Conservation (phyloP, 2,797 vertebrate species). For the Hippocampus kuda region DNA sequence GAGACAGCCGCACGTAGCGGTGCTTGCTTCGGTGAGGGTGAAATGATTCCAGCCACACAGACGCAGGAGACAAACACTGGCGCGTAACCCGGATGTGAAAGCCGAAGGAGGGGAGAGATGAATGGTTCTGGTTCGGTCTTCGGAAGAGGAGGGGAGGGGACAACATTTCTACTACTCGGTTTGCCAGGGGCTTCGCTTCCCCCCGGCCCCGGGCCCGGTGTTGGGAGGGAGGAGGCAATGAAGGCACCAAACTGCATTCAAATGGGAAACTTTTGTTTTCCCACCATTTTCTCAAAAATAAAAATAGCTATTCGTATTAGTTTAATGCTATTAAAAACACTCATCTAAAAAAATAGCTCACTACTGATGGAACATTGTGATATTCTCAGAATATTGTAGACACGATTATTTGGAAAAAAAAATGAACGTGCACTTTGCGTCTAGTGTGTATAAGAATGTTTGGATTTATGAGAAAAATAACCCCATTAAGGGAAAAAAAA, state of each 20-base stretch:
- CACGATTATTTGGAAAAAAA: no score
- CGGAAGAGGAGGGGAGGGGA: constrained; percentile 58
- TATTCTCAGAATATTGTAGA: no score
- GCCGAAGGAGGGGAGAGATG: constrained; percentile 66
- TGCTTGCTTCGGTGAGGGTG: constrained; percentile 21
- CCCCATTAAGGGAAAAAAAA: no score
- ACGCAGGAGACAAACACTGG: constrained; percentile 57
- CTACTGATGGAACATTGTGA: no score
- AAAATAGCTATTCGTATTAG: no score
- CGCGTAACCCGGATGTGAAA: constrained; percentile 79
- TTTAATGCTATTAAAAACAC: no score
- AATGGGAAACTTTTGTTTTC: not conserved
- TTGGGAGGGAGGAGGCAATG: not conserved
- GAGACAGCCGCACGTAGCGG: constrained; percentile 57
- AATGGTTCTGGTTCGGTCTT: constrained; percentile 66
- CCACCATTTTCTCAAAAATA: no score
- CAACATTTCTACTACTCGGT: constrained; percentile 43
- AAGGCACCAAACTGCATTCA: not conserved
- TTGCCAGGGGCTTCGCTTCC: constrained; percentile 49
- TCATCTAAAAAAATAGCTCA: no score
- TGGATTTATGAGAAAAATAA: no score
- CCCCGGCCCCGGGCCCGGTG: not conserved
- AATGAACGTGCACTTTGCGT: no score
- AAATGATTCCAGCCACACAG: constrained; percentile 47
- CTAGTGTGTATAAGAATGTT: no score